Evolutionary conservation across 2,113 vertebrate species (phyloP).

Genomic region (Ploceus nigricollis): DNA sequence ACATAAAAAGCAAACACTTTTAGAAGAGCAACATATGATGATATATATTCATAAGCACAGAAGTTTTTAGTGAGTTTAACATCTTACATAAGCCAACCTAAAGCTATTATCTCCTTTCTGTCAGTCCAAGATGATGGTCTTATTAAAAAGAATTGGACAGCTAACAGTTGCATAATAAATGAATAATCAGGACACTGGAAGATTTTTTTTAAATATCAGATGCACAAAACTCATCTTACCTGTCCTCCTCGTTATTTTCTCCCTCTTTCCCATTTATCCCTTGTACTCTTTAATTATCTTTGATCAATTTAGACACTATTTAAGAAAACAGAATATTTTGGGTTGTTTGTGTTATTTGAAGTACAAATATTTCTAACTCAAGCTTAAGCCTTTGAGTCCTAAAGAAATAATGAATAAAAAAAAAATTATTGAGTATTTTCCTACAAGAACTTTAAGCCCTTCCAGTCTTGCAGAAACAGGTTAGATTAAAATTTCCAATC

Average conservation of each 20-base stretch:
- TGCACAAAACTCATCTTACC: background rate
- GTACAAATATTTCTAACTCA: background rate
- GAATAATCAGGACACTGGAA: background rate
- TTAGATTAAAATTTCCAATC: background rate
- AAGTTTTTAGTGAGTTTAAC: background rate
- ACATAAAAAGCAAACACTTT: background rate
- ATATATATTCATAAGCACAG: background rate
- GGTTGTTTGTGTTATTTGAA: background rate
- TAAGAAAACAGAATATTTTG: background rate
- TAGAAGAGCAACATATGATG: rapidly evolving
- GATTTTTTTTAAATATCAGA: background rate
- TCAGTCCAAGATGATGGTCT: background rate
- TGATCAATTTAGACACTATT: background rate
- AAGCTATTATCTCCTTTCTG: background rate
- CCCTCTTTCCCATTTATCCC: background rate
- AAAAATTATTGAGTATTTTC: background rate
- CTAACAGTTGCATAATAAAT: background rate
- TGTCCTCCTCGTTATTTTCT: background rate
- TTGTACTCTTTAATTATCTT: background rate
- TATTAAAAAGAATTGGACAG: background rate
- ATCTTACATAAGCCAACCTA: background rate
- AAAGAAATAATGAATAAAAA: background rate
- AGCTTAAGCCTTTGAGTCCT: background rate
- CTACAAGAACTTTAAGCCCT: background rate
- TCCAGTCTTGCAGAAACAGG: background rate